Conservation (phyloP, 2,888 invertebrate species). For the Diplazon laetatorius region DNA sequence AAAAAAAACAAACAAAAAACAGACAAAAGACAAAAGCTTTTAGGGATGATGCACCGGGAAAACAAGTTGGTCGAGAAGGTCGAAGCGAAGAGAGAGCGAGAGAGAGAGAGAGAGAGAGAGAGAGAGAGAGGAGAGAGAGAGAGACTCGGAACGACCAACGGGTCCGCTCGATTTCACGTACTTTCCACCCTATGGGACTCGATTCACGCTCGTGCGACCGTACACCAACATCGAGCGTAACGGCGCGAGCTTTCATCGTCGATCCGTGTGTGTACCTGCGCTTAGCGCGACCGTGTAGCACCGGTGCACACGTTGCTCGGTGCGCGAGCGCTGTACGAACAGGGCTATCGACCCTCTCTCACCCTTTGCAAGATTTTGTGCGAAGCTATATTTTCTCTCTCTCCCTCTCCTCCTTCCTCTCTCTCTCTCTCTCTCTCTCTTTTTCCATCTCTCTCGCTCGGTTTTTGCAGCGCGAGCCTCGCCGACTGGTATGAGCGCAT, state of each 20-base stretch:
- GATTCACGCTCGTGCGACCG: constrained; percentile 50
- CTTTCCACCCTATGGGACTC: constrained; percentile 61
- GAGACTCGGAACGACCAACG: constrained; percentile 31
- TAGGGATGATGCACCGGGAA: constrained; percentile 48
- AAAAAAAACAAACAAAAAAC: too few species aligned
- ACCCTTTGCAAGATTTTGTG: constrained; percentile 57
- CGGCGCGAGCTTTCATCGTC: constrained; percentile 3
- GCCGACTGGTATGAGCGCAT: constrained; percentile 25
- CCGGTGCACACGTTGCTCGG: constrained; percentile 53
- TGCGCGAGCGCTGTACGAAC: constrained; percentile 77
- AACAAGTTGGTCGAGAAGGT: constrained; percentile 37
- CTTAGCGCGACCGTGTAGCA: not conserved
- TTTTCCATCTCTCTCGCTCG: too few species aligned
- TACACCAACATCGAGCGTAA: not conserved
- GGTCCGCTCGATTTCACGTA: constrained; percentile 60
- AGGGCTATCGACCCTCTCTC: constrained; percentile 78
- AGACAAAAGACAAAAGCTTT: constrained; percentile 35
- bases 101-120: too few species aligned
- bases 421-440: too few species aligned
- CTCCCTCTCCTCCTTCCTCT: constrained; percentile 24
- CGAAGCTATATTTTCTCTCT: constrained; percentile 36
- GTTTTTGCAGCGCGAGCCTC: constrained; percentile 12
- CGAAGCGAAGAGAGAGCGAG: too few species aligned
- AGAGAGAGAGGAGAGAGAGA: constrained; percentile 24
- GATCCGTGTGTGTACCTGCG: constrained; percentile 4